A percentile compares a stretch with the other conserved stretches of the same genome.
phyloP scores from a whole-genome alignment of 2,113 vertebrate genomes.

The Microtus richardsoni region DNA sequence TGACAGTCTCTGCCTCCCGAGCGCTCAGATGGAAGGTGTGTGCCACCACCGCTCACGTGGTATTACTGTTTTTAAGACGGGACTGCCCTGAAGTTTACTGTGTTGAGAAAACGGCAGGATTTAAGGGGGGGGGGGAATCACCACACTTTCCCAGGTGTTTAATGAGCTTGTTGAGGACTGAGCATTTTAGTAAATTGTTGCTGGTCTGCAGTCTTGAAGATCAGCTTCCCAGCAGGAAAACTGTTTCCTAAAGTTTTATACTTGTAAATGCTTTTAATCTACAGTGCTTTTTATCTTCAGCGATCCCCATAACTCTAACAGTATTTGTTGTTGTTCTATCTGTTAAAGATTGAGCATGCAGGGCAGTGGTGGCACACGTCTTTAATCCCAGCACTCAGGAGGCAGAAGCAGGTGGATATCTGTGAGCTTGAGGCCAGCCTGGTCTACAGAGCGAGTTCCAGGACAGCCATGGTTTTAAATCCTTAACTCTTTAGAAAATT shows the following conservation, averaged over 20 bases:
- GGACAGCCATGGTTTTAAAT: background rate
- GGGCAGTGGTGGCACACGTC: too few relatives aligned
- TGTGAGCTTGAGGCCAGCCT: too few relatives aligned
- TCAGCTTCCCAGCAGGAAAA: background rate
- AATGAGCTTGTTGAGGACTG: background rate
- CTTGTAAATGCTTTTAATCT: background rate
- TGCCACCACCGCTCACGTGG: background rate
- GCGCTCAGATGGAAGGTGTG: background rate
- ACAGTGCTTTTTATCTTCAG: background rate
- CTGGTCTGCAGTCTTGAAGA: background rate
- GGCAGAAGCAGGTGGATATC: too few relatives aligned
- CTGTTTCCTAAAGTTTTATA: background rate
- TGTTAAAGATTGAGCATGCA: background rate
- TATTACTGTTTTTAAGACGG: background rate
- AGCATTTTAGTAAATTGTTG: background rate
- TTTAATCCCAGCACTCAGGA: too few relatives aligned
- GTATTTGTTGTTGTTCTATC: background rate
- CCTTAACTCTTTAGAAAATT: conserved; percentile 3
- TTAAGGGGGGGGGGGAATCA: background rate
- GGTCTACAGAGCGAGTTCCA: too few relatives aligned
- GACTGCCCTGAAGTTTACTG: background rate
- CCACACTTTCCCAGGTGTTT: background rate
- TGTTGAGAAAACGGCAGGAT: background rate
- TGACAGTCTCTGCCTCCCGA: background rate
- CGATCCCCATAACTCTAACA: background rate